Evolutionary conservation across 2,888 invertebrate species (phyloP), one percentile per base, ranked within the genome.

Genomic region (Diplolepis rosae): DNA sequence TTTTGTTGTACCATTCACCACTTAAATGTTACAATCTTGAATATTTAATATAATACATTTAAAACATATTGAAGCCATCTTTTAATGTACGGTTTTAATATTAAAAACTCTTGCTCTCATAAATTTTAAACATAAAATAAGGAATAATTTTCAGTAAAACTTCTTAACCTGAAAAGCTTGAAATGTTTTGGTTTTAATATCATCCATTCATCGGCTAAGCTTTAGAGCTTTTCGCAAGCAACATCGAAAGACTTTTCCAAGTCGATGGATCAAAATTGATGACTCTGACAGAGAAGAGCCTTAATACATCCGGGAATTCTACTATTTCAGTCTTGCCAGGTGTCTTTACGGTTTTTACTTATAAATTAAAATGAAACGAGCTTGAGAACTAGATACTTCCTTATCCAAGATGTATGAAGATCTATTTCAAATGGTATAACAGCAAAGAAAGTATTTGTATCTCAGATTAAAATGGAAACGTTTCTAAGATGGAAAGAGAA

Each of bases 391-490:
- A 65, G 54, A 52, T 42, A 54, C 48, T 65, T 24, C 22, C 28
- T n/a, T n/a, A n/a, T n/a, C 28, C 54, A 15, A 2, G n/a, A 52
- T 45, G 15, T 45, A 9, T 69, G 39, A 28, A 42, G 51, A 22
- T 51, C 65, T 61, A 50, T 32, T 9, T 50, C 32, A 27, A n/a
- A 70, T 56, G 32, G 65, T 28, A 69, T 71, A 67, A 69, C 70
- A 67, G 75, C 74, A 74, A 77, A 72, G 75, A 70, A 77, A 78
- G 78, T 82, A 84, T 86, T 85, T 86, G 84, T 85, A 84, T 85
- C 83, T 83, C 80, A 79, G 81, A 78, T 75, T 83, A 83, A 85
- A 86, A 86, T 86, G 86, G 84, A 84, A 85, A 85, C 81, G 77
- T 79, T 70, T 77, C 80, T 81, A 85, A 79, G 82, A 83, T 81